Conservation (phyloP, 2,797 vertebrate species). For the Hybognathus amarus region DNA sequence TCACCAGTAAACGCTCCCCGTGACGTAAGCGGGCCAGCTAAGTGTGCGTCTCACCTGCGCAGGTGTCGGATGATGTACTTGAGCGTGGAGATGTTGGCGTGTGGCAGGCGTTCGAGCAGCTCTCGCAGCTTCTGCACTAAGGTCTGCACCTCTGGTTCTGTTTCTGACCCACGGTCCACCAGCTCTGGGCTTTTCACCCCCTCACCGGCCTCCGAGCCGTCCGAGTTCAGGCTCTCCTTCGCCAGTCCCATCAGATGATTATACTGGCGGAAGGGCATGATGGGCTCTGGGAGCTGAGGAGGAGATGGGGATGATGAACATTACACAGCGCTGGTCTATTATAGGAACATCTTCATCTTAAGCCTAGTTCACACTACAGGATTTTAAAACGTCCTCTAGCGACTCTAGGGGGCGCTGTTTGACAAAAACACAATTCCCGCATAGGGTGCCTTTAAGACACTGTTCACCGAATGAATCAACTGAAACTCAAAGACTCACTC, state of each 20-base stretch:
- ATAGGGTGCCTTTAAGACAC: too few relatives aligned
- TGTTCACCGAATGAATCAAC: too few relatives aligned
- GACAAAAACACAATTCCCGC: too few relatives aligned
- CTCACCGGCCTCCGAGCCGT: slow-evolving; percentile 51
- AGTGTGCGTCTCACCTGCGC: slow-evolving; percentile 76
- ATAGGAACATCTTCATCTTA: too few relatives aligned
- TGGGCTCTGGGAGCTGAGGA: slow-evolving; percentile 90
- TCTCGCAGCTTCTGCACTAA: slow-evolving; percentile 84
- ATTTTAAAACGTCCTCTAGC: too few relatives aligned
- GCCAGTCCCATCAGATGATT: slow-evolving; percentile 92
- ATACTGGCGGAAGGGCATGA: slow-evolving; percentile 91
- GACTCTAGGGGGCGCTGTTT: too few relatives aligned
- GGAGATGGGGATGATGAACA: background rate
- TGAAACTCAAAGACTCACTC: too few relatives aligned
- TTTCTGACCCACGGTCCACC: slow-evolving; percentile 79
- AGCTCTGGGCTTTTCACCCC: slow-evolving; percentile 68
- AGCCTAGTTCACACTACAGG: too few relatives aligned
- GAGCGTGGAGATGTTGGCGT: slow-evolving; percentile 83
- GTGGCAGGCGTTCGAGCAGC: slow-evolving; percentile 83
- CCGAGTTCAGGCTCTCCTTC: slow-evolving; percentile 87
- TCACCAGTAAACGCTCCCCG: too few relatives aligned
- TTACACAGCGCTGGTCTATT: background rate
- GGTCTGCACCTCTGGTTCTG: slow-evolving; percentile 73
- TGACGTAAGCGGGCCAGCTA: too few relatives aligned
- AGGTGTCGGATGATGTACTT: slow-evolving; percentile 89